Conservation (phyloP, 2,113 vertebrate genomes). For the Labrus mixtus region DNA sequence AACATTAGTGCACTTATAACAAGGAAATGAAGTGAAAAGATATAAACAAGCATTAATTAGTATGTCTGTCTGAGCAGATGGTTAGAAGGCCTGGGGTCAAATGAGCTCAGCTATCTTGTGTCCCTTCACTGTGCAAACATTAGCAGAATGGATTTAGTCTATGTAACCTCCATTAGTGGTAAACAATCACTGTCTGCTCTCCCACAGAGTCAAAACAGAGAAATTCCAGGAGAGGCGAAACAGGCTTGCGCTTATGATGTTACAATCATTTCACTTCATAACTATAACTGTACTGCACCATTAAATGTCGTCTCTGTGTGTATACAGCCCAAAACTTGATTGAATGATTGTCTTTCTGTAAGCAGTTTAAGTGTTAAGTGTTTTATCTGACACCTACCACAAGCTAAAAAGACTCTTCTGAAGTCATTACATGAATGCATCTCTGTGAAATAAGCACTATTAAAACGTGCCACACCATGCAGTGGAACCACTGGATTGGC, state of each 20-base stretch:
- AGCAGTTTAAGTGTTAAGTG: not conserved
- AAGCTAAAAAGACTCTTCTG: not conserved
- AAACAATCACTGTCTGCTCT: conserved; percentile 5
- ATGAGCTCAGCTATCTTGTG: conserved; percentile 21
- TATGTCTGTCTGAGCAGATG: conserved; percentile 21
- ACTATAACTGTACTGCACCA: too few species aligned
- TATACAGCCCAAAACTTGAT: not conserved
- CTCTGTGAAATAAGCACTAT: too few species aligned
- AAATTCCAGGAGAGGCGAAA: conserved; percentile 1
- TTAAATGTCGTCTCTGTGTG: too few species aligned
- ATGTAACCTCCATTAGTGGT: not conserved
- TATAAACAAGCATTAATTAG: conserved; percentile 4
- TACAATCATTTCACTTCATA: not conserved
- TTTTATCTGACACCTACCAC: not conserved
- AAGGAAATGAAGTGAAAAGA: not conserved
- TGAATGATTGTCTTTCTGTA: not conserved
- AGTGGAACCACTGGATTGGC: too few species aligned
- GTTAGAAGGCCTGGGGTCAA: conserved; percentile 22
- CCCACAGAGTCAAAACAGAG: not conserved
- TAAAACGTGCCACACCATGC: too few species aligned
- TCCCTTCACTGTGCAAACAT: conserved; percentile 9
- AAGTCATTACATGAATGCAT: not conserved
- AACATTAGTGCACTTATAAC: not conserved
- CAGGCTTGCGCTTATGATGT: not conserved
- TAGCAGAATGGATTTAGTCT: conserved; percentile 20